Conservation (phyloP, 1,140 invertebrate species). For the Drosophila mayri region DNA sequence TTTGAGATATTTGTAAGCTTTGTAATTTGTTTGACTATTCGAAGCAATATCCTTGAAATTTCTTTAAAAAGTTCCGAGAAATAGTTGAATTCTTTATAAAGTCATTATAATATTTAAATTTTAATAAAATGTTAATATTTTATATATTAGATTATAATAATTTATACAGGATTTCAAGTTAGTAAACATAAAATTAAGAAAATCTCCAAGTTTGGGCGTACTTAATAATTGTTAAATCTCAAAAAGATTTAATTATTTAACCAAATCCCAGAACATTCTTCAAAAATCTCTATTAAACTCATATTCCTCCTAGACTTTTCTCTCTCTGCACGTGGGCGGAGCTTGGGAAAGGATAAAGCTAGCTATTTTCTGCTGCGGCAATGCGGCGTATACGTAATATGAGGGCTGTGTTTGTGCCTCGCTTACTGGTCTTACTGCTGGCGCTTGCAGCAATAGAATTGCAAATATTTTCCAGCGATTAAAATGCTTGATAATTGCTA, state of each 20-base stretch:
- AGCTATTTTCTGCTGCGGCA: neutral
- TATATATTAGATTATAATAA: neutral
- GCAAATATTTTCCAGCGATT: constrained; percentile 79
- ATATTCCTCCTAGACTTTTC: neutral
- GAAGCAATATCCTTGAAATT: neutral
- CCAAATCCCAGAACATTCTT: neutral
- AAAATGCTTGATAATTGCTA: constrained; percentile 81
- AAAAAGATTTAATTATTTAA: neutral
- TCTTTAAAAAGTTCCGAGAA: neutral
- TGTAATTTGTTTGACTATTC: too few relatives aligned
- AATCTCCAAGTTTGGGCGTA: fast-evolving
- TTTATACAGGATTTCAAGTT: too few relatives aligned
- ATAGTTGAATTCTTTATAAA: too few relatives aligned
- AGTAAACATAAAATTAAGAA: neutral
- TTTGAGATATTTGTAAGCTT: neutral
- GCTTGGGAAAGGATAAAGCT: constrained; percentile 23
- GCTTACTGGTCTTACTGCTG: constrained; percentile 35
- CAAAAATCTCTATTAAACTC: neutral
- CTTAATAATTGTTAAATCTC: neutral
- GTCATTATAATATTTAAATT: neutral
- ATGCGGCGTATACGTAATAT: constrained; percentile 70
- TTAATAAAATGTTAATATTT: neutral
- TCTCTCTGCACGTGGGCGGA: constrained; percentile 41
- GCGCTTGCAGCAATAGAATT: constrained; percentile 77
- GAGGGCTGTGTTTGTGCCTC: constrained; percentile 28